Base-by-base conservation (phyloP, 2,888 invertebrate species). In the Meta bourneti region DNA sequence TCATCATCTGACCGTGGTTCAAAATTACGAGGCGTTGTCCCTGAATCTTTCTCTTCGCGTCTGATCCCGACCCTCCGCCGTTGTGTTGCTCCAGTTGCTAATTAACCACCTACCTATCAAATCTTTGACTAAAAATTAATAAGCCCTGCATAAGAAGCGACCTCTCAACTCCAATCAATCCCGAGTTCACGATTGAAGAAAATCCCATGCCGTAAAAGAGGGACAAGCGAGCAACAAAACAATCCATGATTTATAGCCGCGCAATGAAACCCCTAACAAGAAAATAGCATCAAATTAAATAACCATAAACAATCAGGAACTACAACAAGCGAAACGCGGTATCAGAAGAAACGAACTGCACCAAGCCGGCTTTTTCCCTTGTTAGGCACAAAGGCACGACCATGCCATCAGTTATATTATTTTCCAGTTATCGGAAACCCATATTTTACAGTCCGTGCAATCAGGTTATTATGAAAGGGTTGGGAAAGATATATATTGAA, bases 381-480 rank as follows among this genome's bases (percentile, higher is more conserved):
- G 8, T 75, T 84, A 72, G n/a, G 70, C 79, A 51, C 72, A 54
- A 61, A 51, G 48, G 20, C 87, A 82, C 82, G 87, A 79, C 87
- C 77, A 72, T 72, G 83, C 70, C 87, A 91, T 81, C 87, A 72
- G 87, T 91, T 87, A 91, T 78, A 20, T 20, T 74, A 74, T 83
- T 71, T 81, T 69, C 74, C 74, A 71, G 83, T 49, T 90, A 91
- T 91, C 77, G 91, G 78, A 91, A 91, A 91, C 91, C 91, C 83
- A 91, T 91, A 91, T 91, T 91, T 91, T 91, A 83, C 79, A 83
- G 74, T 74, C 88, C 61, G 69, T 72, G 74, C 81, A 75, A 79
- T 78, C 79, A 75, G 61, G 19, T 13, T 75, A 70, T 49, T 49
- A 70, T 13, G 48, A 86, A 85, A 85, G 90, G 84, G 83, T 90